A percentile compares a stretch with the other conserved stretches of the same genome.
phyloP scores from a whole-genome alignment of 2,888 invertebrate genomes.

The Therioaphis trifolii region DNA sequence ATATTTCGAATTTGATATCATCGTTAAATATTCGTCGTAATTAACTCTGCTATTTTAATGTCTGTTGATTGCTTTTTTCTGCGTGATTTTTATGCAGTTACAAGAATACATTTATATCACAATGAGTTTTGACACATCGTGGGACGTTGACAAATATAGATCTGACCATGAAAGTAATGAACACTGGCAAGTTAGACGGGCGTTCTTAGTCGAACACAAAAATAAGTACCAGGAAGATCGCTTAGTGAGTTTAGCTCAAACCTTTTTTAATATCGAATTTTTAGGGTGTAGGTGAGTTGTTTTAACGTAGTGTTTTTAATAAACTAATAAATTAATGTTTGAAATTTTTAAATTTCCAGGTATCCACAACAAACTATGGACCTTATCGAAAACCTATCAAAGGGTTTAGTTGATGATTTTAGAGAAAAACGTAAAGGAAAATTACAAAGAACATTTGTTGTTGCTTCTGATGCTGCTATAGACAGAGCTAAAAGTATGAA shows the following conservation, averaged over 20 bases:
- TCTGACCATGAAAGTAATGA: conserved; percentile 88
- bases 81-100: no score
- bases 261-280: conserved; percentile 90
- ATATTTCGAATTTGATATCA: no score
- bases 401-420: conserved; percentile 80
- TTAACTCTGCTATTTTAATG: no score
- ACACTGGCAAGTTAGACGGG: conserved; percentile 86
- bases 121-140: conserved; percentile 69
- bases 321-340: no score
- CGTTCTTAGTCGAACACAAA: conserved; percentile 83
- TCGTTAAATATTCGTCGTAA: no score
- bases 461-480: conserved; percentile 82
- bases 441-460: conserved; percentile 79
- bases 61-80: no score
- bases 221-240: conserved; percentile 81
- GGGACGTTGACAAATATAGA: conserved; percentile 81
- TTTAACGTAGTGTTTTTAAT: background rate
- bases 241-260: conserved; percentile 86
- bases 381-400: conserved; percentile 78
- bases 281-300: conserved; percentile 79
- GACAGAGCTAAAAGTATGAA: conserved; percentile 77
- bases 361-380: conserved; percentile 87
- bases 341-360: conserved; percentile 67
- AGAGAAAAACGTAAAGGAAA: conserved; percentile 74
- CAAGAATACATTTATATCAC: no score